Evolutionary conservation across 1,140 invertebrate species (phyloP).

Genomic region (Tribolium madens): DNA sequence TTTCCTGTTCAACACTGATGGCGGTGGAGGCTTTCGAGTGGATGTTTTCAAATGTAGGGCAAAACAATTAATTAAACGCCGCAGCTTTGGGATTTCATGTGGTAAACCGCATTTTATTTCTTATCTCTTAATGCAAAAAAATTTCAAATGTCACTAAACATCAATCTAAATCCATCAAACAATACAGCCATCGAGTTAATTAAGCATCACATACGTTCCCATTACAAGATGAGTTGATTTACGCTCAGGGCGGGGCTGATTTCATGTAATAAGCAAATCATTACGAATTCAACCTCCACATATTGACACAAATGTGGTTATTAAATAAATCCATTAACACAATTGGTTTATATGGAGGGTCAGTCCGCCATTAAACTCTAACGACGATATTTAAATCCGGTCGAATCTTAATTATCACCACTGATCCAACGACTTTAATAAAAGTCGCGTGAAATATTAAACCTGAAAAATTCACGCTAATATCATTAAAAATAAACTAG

Average conservation of each 20-base stretch:
- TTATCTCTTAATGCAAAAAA: neutral
- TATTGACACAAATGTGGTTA: conserved; percentile 20
- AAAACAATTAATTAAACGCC: too few species aligned
- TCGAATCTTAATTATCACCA: conserved; percentile 18
- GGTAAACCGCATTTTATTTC: too few species aligned
- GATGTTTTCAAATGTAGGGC: too few species aligned
- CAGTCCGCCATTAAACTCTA: neutral
- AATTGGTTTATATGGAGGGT: conserved; percentile 17
- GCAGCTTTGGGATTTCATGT: too few species aligned
- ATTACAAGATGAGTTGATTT: conserved; percentile 7
- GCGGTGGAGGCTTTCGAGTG: too few species aligned
- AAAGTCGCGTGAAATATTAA: conserved; percentile 23
- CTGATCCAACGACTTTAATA: conserved; percentile 10
- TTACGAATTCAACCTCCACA: neutral
- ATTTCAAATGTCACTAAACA: neutral
- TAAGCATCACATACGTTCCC: conserved; percentile 14
- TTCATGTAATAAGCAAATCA: conserved; percentile 12
- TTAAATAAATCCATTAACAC: conserved; percentile 31
- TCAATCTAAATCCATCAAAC: conserved; percentile 3
- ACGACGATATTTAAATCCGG: conserved; percentile 19
- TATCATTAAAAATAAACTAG: conserved; percentile 29
- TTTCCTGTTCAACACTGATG: conserved; percentile 33
- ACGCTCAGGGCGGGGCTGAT: neutral
- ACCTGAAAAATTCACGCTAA: conserved; percentile 29
- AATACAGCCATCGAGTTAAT: conserved; percentile 14